Percentiles rank a stretch among this genome's conserved stretches.
Evolutionary conservation across 2,888 invertebrate genomes (phyloP).

Genomic region (Luperina nickerlii): DNA sequence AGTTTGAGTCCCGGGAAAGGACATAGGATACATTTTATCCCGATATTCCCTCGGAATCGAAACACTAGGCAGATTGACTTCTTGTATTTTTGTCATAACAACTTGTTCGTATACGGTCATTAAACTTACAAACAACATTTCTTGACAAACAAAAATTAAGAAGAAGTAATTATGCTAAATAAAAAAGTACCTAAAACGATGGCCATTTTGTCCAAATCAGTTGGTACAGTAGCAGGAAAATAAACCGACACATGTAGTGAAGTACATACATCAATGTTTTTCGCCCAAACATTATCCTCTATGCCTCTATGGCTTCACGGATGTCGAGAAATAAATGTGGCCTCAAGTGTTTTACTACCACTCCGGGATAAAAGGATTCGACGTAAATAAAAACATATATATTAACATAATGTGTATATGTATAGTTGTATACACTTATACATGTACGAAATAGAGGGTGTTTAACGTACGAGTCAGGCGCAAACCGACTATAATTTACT

Average conservation of each 20-base stretch:
- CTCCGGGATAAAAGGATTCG: conserved; percentile 61
- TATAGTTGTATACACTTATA: too few relatives aligned
- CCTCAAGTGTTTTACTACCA: conserved; percentile 63
- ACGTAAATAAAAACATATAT: conserved; percentile 52
- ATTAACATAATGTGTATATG: conserved; percentile 36
- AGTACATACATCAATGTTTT: conserved; percentile 38
- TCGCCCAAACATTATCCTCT: conserved; percentile 55
- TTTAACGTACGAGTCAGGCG: not conserved
- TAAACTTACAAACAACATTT: not conserved
- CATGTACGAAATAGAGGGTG: not conserved
- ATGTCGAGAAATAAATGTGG: conserved; percentile 60
- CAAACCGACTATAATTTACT: not conserved
- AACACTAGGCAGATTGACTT: not conserved
- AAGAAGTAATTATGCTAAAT: not conserved
- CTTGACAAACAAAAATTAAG: conserved; percentile 6
- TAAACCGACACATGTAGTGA: conserved; percentile 21
- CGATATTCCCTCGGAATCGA: too few relatives aligned
- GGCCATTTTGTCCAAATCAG: conserved; percentile 10
- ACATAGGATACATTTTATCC: too few relatives aligned
- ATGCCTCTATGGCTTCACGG: conserved; percentile 58
- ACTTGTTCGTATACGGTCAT: not conserved
- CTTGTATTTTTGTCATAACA: not conserved
- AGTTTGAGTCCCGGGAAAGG: too few relatives aligned
- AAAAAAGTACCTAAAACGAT: conserved; percentile 12
- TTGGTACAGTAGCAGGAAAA: conserved; percentile 13